Conservation (phyloP, 2,888 invertebrate species). For the Lomographa bimaculata region DNA sequence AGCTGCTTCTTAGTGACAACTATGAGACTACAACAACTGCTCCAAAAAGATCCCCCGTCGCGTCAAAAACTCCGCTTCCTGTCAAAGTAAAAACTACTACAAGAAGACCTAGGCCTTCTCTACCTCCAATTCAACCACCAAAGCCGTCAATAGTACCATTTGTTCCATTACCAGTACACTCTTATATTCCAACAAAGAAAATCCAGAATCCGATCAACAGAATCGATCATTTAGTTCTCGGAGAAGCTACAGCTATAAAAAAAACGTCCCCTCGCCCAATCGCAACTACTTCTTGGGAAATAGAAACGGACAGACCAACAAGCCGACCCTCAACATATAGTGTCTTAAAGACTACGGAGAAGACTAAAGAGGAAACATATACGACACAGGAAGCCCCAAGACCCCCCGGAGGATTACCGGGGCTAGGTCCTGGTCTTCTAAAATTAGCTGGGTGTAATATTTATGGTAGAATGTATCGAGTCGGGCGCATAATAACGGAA, state of each 20-base stretch:
- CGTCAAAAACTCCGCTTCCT: slow-evolving; percentile 25
- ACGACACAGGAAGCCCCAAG: slow-evolving; percentile 38
- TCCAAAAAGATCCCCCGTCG: slow-evolving; percentile 25
- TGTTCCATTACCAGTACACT: slow-evolving; percentile 53
- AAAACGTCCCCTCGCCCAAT: slow-evolving; percentile 49
- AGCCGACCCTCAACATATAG: slow-evolving; percentile 29
- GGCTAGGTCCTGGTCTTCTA: slow-evolving; percentile 81
- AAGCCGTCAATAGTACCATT: slow-evolving; percentile 48
- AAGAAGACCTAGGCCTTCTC: slow-evolving; percentile 26
- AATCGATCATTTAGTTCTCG: slow-evolving; percentile 72
- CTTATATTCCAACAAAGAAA: slow-evolving; percentile 51
- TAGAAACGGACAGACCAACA: slow-evolving; percentile 33
- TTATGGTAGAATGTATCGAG: slow-evolving; percentile 94
- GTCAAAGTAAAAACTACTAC: slow-evolving; percentile 33
- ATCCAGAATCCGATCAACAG: slow-evolving; percentile 57
- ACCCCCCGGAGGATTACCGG: slow-evolving; percentile 37
- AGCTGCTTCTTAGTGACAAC: slow-evolving; percentile 82
- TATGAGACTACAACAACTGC: slow-evolving; percentile 59
- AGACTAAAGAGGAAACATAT: slow-evolving; percentile 41
- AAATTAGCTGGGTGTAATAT: slow-evolving; percentile 95
- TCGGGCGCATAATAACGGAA: slow-evolving; percentile 92
- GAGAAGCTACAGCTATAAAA: slow-evolving; percentile 69
- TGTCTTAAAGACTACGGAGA: slow-evolving; percentile 26
- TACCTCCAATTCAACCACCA: slow-evolving; percentile 22
- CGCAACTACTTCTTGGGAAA: slow-evolving; percentile 36